Evolutionary conservation across 2,113 vertebrate genomes (phyloP).

Genomic region (Centrocercus urophasianus): DNA sequence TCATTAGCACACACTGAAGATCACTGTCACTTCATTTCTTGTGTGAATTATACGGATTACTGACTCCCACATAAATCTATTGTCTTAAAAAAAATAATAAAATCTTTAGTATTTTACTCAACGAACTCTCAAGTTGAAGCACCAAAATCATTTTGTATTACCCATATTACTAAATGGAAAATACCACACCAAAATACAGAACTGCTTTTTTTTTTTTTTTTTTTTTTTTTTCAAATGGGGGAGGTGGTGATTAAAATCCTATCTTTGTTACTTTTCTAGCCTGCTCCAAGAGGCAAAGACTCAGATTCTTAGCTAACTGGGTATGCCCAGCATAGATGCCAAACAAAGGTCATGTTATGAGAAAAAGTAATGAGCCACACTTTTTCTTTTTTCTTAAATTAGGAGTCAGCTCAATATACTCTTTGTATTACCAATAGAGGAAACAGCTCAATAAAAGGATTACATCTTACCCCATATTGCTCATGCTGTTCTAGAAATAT

Average conservation of each 20-base stretch:
- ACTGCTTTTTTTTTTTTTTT: no score
- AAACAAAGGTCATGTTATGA: background rate
- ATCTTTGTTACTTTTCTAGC: background rate
- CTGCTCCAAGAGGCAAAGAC: background rate
- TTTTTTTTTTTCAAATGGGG: background rate
- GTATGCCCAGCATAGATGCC: background rate
- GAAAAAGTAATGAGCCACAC: background rate
- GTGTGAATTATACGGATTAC: accelerated
- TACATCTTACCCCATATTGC: background rate
- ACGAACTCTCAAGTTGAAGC: background rate
- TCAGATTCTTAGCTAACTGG: background rate
- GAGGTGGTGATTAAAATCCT: background rate
- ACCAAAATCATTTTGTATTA: background rate
- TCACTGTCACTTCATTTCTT: background rate
- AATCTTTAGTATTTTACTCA: background rate
- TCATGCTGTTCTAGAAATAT: background rate
- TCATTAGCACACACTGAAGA: background rate
- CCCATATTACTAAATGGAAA: background rate
- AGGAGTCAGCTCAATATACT: background rate
- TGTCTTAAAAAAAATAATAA: background rate
- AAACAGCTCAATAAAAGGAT: background rate
- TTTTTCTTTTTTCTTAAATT: background rate
- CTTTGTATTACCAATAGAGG: background rate
- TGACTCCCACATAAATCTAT: background rate
- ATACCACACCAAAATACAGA: background rate